Evolutionary conservation across 2,113 vertebrate species (phyloP), one percentile per base, ranked within the genome.

Genomic region (Rhinolophus sinicus): DNA sequence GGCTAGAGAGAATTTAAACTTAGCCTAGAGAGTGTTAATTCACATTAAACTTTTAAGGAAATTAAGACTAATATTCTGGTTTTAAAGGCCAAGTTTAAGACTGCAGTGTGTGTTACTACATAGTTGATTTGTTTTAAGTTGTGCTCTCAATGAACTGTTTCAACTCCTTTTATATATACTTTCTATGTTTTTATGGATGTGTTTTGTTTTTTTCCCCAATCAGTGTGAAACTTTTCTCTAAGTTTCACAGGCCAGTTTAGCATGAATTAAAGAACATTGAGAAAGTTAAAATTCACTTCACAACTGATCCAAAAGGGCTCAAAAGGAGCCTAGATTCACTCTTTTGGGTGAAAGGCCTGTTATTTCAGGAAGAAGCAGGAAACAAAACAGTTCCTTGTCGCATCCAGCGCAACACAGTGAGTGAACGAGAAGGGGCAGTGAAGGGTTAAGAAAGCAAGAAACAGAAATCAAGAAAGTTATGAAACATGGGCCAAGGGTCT

Each of bases 211-310:
- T 73, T 75, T 89, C 77, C 62, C 33, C 18, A 90, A 15, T 65
- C 18, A 30, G 6, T 91, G 15, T 75, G 84, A 84, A 96, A 69
- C 21, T 58, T 81, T 77, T 80, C 33, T 83, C 91, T 81, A 47
- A 40, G 18, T 93, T 95, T 88, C 58, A 67, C 5, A 19, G 64
- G 8, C 19, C 58, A 80, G 70, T 70, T 60, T 56, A 64, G 11
- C 8, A 94, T 88, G n/a, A 28, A 69, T 67, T 73, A 88, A 67
- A 92, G n/a, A 91, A 67, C 40, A 67, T 0, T 35, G 26, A 82
- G 50, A 84, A 97, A 78, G 28, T 81, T 92, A 94, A 96, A 89
- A 89, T 88, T 88, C 26, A 78, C 62, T 92, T 94, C n/a, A 89
- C n/a, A 76, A 26, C 18, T 95, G 67, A 90, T 85, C 30, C 60